Conservation (phyloP, 2,888 invertebrate genomes). For the Schrankia costaestrigalis region DNA sequence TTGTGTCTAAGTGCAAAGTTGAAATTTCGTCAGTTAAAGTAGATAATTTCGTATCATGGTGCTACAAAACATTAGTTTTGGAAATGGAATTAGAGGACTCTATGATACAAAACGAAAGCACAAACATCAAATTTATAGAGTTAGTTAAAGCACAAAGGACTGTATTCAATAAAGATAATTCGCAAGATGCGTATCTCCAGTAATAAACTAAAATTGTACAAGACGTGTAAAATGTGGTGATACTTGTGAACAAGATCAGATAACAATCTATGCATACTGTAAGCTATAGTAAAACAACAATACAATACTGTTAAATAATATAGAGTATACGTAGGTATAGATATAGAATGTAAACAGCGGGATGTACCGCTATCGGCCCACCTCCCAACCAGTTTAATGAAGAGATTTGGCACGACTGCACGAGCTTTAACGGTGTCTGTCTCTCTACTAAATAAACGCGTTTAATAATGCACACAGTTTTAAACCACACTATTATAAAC, state of each 20-base stretch:
- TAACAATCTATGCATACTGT: slow-evolving; percentile 20
- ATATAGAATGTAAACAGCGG: slow-evolving; percentile 37
- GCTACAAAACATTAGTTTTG: no score
- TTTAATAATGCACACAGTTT: slow-evolving; percentile 32
- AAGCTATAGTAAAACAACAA: slow-evolving; percentile 13
- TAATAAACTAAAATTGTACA: slow-evolving; percentile 13
- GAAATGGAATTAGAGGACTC: no score
- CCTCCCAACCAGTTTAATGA: slow-evolving; percentile 68
- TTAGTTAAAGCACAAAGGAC: no score
- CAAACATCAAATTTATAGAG: no score
- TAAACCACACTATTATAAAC: slow-evolving; percentile 20
- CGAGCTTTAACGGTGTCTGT: slow-evolving; percentile 64
- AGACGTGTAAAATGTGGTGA: slow-evolving; percentile 20
- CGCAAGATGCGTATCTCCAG: slow-evolving; percentile 12
- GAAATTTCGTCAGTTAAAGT: no score
- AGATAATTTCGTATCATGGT: no score
- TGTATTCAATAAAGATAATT: slow-evolving; percentile 12
- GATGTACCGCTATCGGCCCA: slow-evolving; percentile 59
- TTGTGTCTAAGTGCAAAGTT: no score
- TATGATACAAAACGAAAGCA: no score
- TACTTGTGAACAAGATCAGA: slow-evolving; percentile 19
- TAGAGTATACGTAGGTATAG: slow-evolving; percentile 14
- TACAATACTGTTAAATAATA: slow-evolving; percentile 21
- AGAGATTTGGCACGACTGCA: slow-evolving; percentile 76
- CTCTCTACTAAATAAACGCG: slow-evolving; percentile 49